A percentile compares a stretch with the other conserved stretches of the same genome.
phyloP scores from a whole-genome alignment of 2,797 vertebrate genomes.

The Sebastes minor region DNA sequence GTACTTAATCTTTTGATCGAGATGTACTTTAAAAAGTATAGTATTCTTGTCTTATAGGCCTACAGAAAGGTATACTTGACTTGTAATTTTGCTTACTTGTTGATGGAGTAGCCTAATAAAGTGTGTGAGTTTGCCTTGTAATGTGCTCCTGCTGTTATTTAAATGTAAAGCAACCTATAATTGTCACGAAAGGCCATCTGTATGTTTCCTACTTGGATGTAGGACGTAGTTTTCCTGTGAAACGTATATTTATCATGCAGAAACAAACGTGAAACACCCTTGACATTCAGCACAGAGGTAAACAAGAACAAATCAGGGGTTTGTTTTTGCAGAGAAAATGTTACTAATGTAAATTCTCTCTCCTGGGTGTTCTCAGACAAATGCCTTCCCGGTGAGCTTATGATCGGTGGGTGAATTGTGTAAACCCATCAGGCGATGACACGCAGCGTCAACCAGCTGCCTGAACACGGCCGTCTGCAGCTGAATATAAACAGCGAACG shows the following conservation, averaged over 20 bases:
- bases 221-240: not conserved
- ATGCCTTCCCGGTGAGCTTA: conserved; percentile 34
- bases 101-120: too few relatives aligned
- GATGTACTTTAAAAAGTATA: too few relatives aligned
- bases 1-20: too few relatives aligned
- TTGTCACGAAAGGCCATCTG: not conserved
- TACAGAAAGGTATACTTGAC: too few relatives aligned
- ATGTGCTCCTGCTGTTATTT: conserved; percentile 2
- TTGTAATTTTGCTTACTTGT: too few relatives aligned
- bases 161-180: conserved; percentile 17
- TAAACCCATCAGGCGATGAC: conserved; percentile 38
- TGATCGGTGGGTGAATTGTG: conserved; percentile 24
- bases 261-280: not conserved
- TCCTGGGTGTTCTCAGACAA: conserved; percentile 47
- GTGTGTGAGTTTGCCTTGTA: not conserved
- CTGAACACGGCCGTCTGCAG: not conserved
- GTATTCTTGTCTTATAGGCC: too few relatives aligned
- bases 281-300: conserved; percentile 6
- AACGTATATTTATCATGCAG: conserved; percentile 13
- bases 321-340: conserved; percentile 8
- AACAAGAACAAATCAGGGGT: conserved; percentile 19
- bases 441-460: conserved; percentile 55
- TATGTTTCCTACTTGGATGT: not conserved
- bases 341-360: conserved; percentile 41
- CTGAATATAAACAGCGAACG: conserved; percentile 52